A percentile compares a stretch with the other conserved stretches of the same genome.
These are phyloP conservation scores for Venustaconcha ellipsiformis DNA, from an alignment of 1,140 invertebrate species.

Conservation along the genomic window DNA sequence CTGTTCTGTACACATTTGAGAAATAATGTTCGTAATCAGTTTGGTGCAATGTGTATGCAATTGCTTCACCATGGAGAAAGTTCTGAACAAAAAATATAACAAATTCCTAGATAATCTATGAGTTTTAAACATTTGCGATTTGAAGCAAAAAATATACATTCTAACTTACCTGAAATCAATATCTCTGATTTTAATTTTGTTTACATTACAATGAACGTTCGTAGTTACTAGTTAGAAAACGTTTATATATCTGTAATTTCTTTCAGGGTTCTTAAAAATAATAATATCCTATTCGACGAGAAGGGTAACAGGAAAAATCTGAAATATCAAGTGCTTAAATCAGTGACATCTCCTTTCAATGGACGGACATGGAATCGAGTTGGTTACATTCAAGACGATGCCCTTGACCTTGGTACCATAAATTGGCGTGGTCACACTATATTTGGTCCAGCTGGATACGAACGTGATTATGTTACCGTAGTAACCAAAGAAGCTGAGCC, in stretches of 20 bases:
- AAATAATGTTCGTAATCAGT: too few relatives aligned
- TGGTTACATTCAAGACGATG: conserved; percentile 75
- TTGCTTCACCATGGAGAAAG: too few relatives aligned
- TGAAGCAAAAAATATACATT: not conserved
- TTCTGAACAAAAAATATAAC: too few relatives aligned
- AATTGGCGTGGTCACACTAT: conserved; percentile 84
- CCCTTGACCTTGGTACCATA: conserved; percentile 78
- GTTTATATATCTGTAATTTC: not conserved
- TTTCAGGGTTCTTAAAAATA: too few relatives aligned
- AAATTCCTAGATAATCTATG: too few relatives aligned
- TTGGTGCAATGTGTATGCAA: too few relatives aligned
- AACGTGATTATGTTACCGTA: conserved; percentile 79
- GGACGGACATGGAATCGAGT: conserved; percentile 73
- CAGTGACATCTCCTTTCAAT: conserved; percentile 67
- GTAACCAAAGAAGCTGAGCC: conserved; percentile 77
- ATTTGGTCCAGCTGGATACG: conserved; percentile 46
- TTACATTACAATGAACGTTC: not conserved
- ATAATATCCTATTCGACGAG: not conserved
- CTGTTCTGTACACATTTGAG: too few relatives aligned
- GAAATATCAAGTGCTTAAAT: conserved; percentile 16
- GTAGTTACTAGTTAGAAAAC: not conserved
- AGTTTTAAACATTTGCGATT: not conserved
- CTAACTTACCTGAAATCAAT: not conserved
- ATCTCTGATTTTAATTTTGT: not conserved
- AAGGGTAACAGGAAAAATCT: conserved; percentile 2